Conservation (phyloP, 2,888 invertebrate species). For the Oxytorus armatus region DNA sequence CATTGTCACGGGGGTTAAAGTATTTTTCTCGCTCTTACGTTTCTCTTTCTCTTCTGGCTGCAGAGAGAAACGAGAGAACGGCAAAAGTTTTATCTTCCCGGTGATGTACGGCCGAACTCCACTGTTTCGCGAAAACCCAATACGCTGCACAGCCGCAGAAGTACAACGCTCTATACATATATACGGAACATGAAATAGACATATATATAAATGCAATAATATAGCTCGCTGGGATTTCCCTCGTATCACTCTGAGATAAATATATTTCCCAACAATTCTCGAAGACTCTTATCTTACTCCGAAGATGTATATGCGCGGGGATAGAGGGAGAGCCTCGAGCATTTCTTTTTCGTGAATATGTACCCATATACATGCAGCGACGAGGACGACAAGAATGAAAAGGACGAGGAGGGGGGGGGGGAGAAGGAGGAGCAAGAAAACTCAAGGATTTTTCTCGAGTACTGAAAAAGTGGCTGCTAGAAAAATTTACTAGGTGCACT, state of each 20-base stretch:
- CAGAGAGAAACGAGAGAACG: slow-evolving; percentile 59
- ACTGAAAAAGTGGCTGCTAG: slow-evolving; percentile 28
- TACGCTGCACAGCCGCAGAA: slow-evolving; percentile 57
- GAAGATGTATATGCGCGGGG: slow-evolving; percentile 63
- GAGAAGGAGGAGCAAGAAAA: slow-evolving; percentile 25
- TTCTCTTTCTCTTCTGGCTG: slow-evolving; percentile 19
- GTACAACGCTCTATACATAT: slow-evolving; percentile 26
- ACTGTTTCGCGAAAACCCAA: slow-evolving; percentile 68
- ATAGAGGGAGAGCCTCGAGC: slow-evolving; percentile 34
- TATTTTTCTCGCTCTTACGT: slow-evolving; percentile 51
- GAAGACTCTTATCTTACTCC: slow-evolving; percentile 66
- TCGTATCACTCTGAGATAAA: slow-evolving; percentile 65
- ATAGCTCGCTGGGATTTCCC: slow-evolving; percentile 64
- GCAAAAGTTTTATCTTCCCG: slow-evolving; percentile 71
- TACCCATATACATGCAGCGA: slow-evolving; percentile 5
- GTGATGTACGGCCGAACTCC: slow-evolving; percentile 71
- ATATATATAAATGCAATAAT: slow-evolving; percentile 17
- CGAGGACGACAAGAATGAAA: slow-evolving; percentile 15
- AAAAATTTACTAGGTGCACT: slow-evolving; percentile 27
- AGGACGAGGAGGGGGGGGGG: neutral
- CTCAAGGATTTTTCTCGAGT: slow-evolving; percentile 26
- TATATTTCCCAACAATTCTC: slow-evolving; percentile 70
- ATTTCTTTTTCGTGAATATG: slow-evolving; percentile 42
- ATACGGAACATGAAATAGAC: neutral
- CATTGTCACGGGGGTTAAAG: slow-evolving; percentile 63